A percentile compares a stretch with the other conserved stretches of the same genome.
Conservation (phyloP, 1,140 invertebrate species). For the Drosophila seguyi region DNA sequence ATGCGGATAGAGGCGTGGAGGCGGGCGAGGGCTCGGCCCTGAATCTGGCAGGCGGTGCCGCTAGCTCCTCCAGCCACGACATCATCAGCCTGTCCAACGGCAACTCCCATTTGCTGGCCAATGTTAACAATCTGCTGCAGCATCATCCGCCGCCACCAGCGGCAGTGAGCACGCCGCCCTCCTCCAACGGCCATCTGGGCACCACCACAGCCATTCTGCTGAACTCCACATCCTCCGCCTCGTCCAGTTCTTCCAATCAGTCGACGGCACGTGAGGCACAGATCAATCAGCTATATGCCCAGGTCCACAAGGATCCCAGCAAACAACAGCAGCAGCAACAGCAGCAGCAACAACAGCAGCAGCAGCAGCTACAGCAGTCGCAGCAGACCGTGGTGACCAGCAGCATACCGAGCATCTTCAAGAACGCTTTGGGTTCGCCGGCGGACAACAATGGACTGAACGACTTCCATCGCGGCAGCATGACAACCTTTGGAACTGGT, state of each 20-base stretch:
- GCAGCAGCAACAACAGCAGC: slow-evolving; percentile 41
- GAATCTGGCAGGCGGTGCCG: slow-evolving; percentile 26
- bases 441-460: slow-evolving; percentile 68
- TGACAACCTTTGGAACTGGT: slow-evolving; percentile 78
- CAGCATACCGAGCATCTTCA: slow-evolving; percentile 75
- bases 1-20: slow-evolving; percentile 15
- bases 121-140: slow-evolving; percentile 74
- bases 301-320: slow-evolving; percentile 84
- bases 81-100: slow-evolving; percentile 76
- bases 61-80: slow-evolving; percentile 22
- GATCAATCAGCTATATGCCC: slow-evolving; percentile 83
- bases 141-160: slow-evolving; percentile 64
- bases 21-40: slow-evolving; percentile 25
- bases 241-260: slow-evolving; percentile 73
- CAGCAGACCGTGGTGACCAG: slow-evolving; percentile 22
- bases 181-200: slow-evolving; percentile 68
- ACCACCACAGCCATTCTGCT: slow-evolving; percentile 77
- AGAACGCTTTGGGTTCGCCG: slow-evolving; percentile 71
- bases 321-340: slow-evolving; percentile 68
- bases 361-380: slow-evolving; percentile 24
- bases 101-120: slow-evolving; percentile 69
- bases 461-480: slow-evolving; percentile 81
- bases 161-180: slow-evolving; percentile 7
- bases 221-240: slow-evolving; percentile 76
- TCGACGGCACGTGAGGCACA: slow-evolving; percentile 77